These are phyloP conservation scores for Phainopepla nitens DNA, from an alignment of 2,113 vertebrate species.

Conservation along the genomic window DNA sequence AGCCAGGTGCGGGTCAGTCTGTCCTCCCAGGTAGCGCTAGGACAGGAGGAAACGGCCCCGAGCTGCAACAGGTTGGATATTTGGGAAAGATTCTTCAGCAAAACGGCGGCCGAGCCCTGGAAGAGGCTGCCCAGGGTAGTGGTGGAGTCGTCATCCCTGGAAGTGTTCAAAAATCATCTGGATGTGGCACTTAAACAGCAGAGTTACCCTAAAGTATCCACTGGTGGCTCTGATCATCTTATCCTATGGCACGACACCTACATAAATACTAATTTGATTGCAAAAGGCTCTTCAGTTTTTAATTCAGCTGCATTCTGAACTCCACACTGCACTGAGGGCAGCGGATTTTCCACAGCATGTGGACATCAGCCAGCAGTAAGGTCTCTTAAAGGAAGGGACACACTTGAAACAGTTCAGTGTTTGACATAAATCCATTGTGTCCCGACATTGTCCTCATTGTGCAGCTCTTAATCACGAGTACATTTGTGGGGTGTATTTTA, in stretches of 20 bases:
- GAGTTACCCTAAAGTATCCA: background rate
- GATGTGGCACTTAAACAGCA: background rate
- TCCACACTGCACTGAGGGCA: background rate
- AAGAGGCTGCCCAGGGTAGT: background rate
- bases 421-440: background rate
- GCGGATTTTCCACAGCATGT: background rate
- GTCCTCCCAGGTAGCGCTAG: background rate
- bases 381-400: background rate
- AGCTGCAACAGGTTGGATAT: background rate
- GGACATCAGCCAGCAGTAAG: background rate
- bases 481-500: background rate
- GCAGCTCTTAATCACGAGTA: background rate
- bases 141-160: background rate
- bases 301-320: background rate
- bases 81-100: background rate
- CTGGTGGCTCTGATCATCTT: background rate
- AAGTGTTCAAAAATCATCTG: background rate
- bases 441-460: background rate
- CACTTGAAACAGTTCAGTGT: background rate
- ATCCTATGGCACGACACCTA: accelerated
- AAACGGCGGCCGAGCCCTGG: background rate
- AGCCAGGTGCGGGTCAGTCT: background rate
- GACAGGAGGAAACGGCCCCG: background rate
- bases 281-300: background rate
- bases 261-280: background rate